phyloP scores from a whole-genome alignment of 1,140 invertebrate species.

The Trichomalopsis sarcophagae region DNA sequence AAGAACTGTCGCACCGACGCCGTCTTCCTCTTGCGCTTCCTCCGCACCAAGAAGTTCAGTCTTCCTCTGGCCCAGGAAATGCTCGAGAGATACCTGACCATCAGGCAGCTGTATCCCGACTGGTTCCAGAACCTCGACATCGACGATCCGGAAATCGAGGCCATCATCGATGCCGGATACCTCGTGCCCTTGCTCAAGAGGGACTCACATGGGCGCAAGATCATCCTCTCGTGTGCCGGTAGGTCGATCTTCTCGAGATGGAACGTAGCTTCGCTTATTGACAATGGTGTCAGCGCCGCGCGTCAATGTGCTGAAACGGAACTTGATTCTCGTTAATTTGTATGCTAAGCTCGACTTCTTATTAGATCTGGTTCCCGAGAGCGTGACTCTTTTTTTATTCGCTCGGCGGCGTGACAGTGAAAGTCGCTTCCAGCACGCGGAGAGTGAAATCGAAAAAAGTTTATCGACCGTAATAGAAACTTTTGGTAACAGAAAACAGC shows the following conservation, averaged over 20 bases:
- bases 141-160: slow-evolving; percentile 81
- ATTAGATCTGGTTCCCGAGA: not conserved
- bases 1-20: slow-evolving; percentile 85
- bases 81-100: slow-evolving; percentile 88
- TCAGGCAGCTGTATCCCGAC: slow-evolving; percentile 86
- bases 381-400: not conserved
- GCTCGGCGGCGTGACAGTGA: not conserved
- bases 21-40: slow-evolving; percentile 87
- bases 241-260: slow-evolving; percentile 41
- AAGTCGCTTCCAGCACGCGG: not conserved
- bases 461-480: not conserved
- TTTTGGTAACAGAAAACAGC: not conserved
- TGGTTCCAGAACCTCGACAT: slow-evolving; percentile 89
- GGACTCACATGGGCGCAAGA: slow-evolving; percentile 82
- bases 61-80: slow-evolving; percentile 89
- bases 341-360: not conserved
- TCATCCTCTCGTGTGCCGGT: slow-evolving; percentile 85
- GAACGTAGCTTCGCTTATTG: too few relatives aligned
- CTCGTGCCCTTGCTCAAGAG: slow-evolving; percentile 85
- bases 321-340: not conserved
- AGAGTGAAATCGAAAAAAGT: not conserved
- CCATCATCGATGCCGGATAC: slow-evolving; percentile 89
- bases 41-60: slow-evolving; percentile 90
- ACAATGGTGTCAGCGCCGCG: too few relatives aligned
- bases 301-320: too few relatives aligned